These are phyloP conservation scores for Leptopilina syphax DNA, from an alignment of 2,888 invertebrate genomes.

Conservation along the genomic window DNA sequence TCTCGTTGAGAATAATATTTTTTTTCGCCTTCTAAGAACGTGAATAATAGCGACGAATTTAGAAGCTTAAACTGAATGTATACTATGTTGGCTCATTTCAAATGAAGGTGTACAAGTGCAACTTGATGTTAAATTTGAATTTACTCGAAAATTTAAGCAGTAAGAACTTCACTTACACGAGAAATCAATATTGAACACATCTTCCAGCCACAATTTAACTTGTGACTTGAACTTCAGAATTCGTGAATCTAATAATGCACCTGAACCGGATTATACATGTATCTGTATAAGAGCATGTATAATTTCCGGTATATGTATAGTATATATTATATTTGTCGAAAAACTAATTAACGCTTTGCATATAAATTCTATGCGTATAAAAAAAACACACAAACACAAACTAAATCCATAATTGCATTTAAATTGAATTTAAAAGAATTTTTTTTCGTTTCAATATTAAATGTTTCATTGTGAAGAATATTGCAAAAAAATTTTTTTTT, in stretches of 20 bases:
- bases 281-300: neutral
- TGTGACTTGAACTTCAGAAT: slow-evolving; percentile 30
- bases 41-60: neutral
- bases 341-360: slow-evolving; percentile 6
- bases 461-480: too few relatives aligned
- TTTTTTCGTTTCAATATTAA: too few relatives aligned
- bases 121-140: slow-evolving; percentile 16
- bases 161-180: neutral
- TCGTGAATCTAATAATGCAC: slow-evolving; percentile 25
- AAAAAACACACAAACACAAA: neutral
- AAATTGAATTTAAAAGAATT: too few relatives aligned
- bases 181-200: slow-evolving; percentile 22
- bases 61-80: neutral
- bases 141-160: slow-evolving; percentile 18
- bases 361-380: neutral
- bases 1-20: too few relatives aligned
- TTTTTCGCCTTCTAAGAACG: too few relatives aligned
- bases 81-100: neutral
- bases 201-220: slow-evolving; percentile 13
- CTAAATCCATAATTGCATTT: neutral
- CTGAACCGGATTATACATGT: slow-evolving; percentile 25
- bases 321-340: neutral
- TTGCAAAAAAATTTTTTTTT: too few relatives aligned
- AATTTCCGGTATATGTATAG: neutral
- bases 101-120: neutral